phyloP scores from a whole-genome alignment of 2,113 vertebrate species.

The Salvator merianae region DNA sequence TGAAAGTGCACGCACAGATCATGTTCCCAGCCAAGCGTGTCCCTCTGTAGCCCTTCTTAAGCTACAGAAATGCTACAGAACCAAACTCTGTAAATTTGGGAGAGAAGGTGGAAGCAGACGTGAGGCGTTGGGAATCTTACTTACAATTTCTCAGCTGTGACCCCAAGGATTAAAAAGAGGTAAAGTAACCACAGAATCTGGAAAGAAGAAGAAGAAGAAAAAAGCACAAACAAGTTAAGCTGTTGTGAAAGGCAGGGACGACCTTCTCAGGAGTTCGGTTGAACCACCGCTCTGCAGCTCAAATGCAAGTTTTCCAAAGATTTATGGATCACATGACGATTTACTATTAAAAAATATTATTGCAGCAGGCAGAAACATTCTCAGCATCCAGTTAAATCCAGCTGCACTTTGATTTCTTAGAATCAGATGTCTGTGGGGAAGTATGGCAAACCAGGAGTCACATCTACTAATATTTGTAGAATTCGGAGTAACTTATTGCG shows the following conservation, averaged over 20 bases:
- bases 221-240: neutral
- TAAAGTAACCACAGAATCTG: slow-evolving; percentile 83
- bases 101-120: no score
- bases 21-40: no score
- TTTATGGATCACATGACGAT: neutral
- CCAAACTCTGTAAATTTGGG: no score
- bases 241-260: neutral
- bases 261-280: no score
- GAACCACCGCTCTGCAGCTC: neutral
- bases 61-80: no score
- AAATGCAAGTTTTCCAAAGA: neutral
- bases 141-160: slow-evolving; percentile 86
- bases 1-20: no score
- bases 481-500: neutral
- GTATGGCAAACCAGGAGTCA: no score
- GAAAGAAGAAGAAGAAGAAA: no score
- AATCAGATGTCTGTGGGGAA: neutral
- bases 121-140: slow-evolving; percentile 46
- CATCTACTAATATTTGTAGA: no score
- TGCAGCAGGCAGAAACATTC: neutral
- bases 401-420: neutral
- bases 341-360: neutral
- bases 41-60: no score
- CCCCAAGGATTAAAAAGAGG: slow-evolving; percentile 80
- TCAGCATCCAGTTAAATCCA: neutral